Conservation (phyloP, 2,888 invertebrate species). For the Hypselothyrea guttata region DNA sequence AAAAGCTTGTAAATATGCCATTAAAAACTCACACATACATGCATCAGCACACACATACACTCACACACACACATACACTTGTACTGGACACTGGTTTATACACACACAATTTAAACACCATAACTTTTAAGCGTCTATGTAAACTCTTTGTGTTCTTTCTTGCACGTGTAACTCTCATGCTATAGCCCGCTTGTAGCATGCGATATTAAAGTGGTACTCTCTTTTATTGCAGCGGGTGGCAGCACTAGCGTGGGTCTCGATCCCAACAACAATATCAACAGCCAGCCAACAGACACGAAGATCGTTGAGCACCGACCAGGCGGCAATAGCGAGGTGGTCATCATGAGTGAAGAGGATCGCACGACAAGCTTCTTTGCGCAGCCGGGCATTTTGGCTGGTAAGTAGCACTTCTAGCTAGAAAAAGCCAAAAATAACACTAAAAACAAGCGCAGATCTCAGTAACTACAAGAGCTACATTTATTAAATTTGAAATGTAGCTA, state of each 20-base stretch:
- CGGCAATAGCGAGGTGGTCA: constrained; percentile 87
- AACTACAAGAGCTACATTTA: no score
- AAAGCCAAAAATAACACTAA: no score
- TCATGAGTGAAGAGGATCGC: constrained; percentile 93
- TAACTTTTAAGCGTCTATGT: constrained; percentile 2
- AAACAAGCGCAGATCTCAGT: no score
- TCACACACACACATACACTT: constrained; percentile 24
- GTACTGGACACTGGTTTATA: constrained; percentile 54
- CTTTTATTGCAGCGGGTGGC: constrained; percentile 60
- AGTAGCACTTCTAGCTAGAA: no score
- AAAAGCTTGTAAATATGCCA: constrained; percentile 40
- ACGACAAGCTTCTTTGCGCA: constrained; percentile 96
- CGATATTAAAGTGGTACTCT: background rate
- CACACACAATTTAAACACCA: constrained; percentile 17
- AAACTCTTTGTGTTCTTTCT: constrained; percentile 24
- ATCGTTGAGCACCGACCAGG: constrained; percentile 76
- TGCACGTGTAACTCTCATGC: constrained; percentile 12
- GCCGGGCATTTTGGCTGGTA: constrained; percentile 96
- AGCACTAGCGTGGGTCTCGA: constrained; percentile 77
- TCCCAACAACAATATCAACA: constrained; percentile 79
- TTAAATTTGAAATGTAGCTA: no score
- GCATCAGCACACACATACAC: constrained; percentile 4
- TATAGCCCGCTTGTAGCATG: background rate
- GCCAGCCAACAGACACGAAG: constrained; percentile 81
- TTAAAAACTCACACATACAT: constrained; percentile 8